Percentiles rank a stretch among this genome's conserved stretches.
These are phyloP conservation scores for Epizoanthus illoricatus DNA, from an alignment of 92 coral and sea anemone genomes.

Conservation along the genomic window DNA sequence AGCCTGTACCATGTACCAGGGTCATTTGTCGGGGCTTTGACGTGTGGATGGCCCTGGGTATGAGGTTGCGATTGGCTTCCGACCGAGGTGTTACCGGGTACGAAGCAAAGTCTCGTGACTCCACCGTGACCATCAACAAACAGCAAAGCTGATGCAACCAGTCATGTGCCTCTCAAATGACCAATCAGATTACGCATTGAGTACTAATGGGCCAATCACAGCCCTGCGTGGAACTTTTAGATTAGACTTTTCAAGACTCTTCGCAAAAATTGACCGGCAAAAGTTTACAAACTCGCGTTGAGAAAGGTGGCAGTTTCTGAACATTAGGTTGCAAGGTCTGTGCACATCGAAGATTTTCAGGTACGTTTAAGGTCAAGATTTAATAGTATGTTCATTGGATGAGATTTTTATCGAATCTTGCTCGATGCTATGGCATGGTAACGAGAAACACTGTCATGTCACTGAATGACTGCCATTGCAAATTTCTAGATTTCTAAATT, in stretches of 20 bases:
- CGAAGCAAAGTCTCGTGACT: conserved; percentile 77
- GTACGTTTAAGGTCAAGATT: too few species aligned
- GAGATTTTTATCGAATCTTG: too few species aligned
- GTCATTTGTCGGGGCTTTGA: too few species aligned
- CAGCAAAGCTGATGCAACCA: conserved; percentile 36
- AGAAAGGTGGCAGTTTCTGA: not conserved
- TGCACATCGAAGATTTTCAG: not conserved
- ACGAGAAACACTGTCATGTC: too few species aligned
- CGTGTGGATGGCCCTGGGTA: too few species aligned
- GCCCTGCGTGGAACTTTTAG: conserved; percentile 28
- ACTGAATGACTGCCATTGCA: too few species aligned
- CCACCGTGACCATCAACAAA: conserved; percentile 5
- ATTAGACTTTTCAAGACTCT: conserved; percentile 17
- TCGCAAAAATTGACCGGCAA: not conserved
- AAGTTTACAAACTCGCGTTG: not conserved
- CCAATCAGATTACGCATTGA: conserved; percentile 60
- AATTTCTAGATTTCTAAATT: too few species aligned
- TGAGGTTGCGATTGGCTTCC: too few species aligned
- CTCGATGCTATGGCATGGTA: too few species aligned
- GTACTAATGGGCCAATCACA: conserved; percentile 59
- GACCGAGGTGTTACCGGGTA: conserved; percentile 10
- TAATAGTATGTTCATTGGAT: too few species aligned
- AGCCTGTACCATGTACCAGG: too few species aligned
- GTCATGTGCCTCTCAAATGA: conserved; percentile 16
- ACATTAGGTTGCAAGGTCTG: not conserved